Conservation (phyloP, 2,113 vertebrate genomes). For the Psittacara wagleri region DNA sequence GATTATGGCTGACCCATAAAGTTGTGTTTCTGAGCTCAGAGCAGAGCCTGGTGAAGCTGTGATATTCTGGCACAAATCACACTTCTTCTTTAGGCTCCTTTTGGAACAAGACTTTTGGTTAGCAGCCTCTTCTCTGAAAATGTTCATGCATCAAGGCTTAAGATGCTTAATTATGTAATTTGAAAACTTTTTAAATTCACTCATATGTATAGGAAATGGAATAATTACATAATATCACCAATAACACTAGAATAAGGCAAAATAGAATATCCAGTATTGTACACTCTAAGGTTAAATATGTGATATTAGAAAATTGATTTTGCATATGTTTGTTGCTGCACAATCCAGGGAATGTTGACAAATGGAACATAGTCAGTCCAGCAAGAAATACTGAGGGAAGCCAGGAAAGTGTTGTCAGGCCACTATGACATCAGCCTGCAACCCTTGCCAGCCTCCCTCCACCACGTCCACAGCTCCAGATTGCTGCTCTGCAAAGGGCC, state of each 20-base stretch:
- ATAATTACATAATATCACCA: neutral
- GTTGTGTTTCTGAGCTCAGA: neutral
- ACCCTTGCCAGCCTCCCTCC: neutral
- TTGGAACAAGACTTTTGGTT: neutral
- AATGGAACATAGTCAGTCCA: slow-evolving; percentile 11
- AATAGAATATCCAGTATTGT: neutral
- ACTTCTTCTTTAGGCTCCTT: neutral
- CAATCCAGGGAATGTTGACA: slow-evolving; percentile 2
- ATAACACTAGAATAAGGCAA: neutral
- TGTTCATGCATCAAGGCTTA: neutral
- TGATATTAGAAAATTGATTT: slow-evolving; percentile 6
- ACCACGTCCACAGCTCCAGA: neutral
- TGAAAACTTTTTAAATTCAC: neutral
- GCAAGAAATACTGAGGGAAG: neutral
- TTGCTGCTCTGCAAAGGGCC: neutral
- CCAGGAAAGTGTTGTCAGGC: slow-evolving; percentile 40
- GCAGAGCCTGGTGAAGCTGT: neutral
- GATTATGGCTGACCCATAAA: neutral
- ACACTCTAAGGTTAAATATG: neutral
- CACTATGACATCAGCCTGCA: slow-evolving; percentile 24
- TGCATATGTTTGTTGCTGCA: neutral
- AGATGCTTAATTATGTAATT: neutral
- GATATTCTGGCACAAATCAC: neutral
- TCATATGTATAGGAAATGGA: neutral
- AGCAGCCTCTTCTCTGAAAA: neutral